phyloP scores from a whole-genome alignment of 2,888 invertebrate genomes.

The Hartigia nigra region DNA sequence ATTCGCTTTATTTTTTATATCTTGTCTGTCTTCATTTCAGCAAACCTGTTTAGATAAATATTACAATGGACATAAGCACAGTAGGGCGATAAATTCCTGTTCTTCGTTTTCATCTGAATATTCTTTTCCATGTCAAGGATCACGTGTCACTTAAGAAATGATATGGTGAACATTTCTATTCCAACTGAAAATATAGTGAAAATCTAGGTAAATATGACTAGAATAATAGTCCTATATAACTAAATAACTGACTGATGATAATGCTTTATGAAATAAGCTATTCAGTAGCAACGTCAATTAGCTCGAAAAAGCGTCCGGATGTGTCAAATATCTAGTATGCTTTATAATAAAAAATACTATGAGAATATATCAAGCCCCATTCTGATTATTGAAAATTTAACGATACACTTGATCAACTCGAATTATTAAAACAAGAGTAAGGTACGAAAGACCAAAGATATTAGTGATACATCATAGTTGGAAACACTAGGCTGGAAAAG shows the following conservation, averaged over 20 bases:
- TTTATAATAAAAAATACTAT: conserved; percentile 2
- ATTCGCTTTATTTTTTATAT: conserved; percentile 7
- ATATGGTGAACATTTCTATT: neutral
- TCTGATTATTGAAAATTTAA: neutral
- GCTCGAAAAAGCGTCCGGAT: neutral
- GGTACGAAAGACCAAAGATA: neutral
- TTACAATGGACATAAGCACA: neutral
- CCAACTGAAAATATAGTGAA: neutral
- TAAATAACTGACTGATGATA: neutral
- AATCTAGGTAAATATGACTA: neutral
- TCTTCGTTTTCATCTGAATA: neutral
- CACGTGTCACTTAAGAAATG: neutral
- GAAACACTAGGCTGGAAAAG: neutral
- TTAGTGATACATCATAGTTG: neutral
- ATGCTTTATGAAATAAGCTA: neutral
- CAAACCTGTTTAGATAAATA: neutral
- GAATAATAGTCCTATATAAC: neutral
- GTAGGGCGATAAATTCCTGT: neutral
- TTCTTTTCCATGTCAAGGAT: neutral
- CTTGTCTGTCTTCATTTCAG: neutral
- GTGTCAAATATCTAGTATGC: neutral
- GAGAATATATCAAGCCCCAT: neutral
- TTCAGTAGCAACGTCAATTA: neutral
- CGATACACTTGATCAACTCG: neutral
- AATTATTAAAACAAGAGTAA: neutral